Base-by-base conservation (phyloP, 2,797 vertebrate genomes). In the Poeciliopsis paucimaculata region DNA sequence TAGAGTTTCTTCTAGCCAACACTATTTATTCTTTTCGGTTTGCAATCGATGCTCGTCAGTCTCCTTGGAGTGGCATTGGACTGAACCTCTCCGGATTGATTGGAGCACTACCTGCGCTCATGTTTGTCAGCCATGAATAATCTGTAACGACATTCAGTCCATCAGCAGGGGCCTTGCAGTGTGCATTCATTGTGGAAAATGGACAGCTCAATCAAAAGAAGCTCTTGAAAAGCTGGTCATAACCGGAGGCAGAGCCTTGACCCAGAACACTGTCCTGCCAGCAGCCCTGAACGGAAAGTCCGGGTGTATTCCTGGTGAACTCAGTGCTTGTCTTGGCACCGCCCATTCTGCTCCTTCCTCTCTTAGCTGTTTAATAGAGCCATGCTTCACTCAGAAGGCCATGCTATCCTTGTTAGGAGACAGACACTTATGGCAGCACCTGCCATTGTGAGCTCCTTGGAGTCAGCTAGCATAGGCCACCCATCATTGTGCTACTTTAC, bases 141-240 rank as follows among this genome's bases (percentile, higher is more conserved):
- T 96, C 93, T 89, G 88, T 92, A 95, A 93, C 82, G 92, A 93
- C 92, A 91, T 87, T 86, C 85, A 46, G 82, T 78, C 90, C 91
- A 81, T 89, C 82, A 84, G 90, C 86, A 6, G 87, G 87, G 93
- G 89, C 95, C 94, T 95, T 95, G 94, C 93, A 82, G 87, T 34
- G 46, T 77, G 84, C 90, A 92, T 93, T 91, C 90, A 93, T 91
- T 89, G 87, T 93, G 85, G 86, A 88, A 93, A 95, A 94, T 92
- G 92, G 93, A 94, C 90, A 92, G 90, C 92, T 96, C 93, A 95
- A 95, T 96, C 95, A 96, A 94, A 94, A 93, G 89, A 87, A 91
- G 82, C 91, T 91, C 90, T 93, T 91, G 89, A 93, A 94, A 91
- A 90, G 86, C 87, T 79, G 88, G 84, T 89, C 89, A 88, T 94